Base-by-base conservation (phyloP, 2,888 invertebrate genomes). In the Folsomia manolachei region DNA sequence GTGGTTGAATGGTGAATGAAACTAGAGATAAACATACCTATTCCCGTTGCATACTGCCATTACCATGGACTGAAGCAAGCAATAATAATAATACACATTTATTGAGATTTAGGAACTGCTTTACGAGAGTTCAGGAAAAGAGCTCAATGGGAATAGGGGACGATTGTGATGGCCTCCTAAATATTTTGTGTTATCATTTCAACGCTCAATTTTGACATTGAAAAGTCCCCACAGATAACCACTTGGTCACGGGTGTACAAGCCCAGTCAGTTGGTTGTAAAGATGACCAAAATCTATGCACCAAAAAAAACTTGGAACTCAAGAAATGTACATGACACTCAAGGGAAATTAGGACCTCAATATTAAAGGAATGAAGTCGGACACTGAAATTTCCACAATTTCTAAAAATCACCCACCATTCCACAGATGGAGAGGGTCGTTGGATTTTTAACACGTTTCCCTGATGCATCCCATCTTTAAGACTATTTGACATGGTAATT, bases 331-430 rank as follows among this genome's bases (percentile, higher is more conserved):
- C 81, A 81, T 78, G 78, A 79, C 80, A 81, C 81, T 81, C 81
- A 78, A 78, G 81, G 81, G 81, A 81, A 81, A 81, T 81, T 81
- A 81, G 81, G 78, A 72, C 77, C 75, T 76, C 71, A 75, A 70
- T 75, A 77, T 77, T 76, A n/a, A n/a, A n/a, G n/a, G n/a, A n/a
- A n/a, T n/a, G n/a, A n/a, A n/a, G 76, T 75, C 80, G 76, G 75
- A 79, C 74, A n/a, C n/a, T n/a, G n/a, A n/a, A n/a, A 75, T 75
- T 77, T 74, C 71, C 71, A 69, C 73, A 73, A 56, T 56, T 56
- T 4, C n/a, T 21, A 56, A 4, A 56, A 19, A 7, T 19, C 56
- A 7, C 21, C 19, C 7, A n/a, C 56, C 56, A 7, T 7, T 4
- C 4, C n/a, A 4, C 11, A 14, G n/a, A 56, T 19, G 56, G 56